Base-by-base conservation (phyloP, 1,140 invertebrate genomes). In the Dufourea novaeangliae region DNA sequence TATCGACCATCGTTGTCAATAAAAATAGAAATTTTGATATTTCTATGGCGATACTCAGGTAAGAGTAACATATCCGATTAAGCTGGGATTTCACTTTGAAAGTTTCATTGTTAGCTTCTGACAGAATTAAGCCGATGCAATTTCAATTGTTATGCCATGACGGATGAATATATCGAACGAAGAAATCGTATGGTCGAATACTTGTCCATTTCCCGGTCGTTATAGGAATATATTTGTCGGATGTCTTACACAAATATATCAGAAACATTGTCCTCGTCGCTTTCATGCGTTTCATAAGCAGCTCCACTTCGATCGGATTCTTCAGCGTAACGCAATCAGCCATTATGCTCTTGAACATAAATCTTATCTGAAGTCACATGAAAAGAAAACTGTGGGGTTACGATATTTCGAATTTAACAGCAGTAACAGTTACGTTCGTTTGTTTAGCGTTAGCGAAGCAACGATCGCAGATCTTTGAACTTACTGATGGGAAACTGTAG, bases 251-350 rank as follows among this genome's bases (percentile, higher is more conserved):
- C 0, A 34, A 0, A 12, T 17, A 71, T 20, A 46, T 25, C 0
- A 4, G 4, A 0, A 61, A 11, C 7, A 71, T 12, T 0, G 3
- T 14, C 11, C 29, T 14, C 0, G 44, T 20, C 2, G 0, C 1
- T 27, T 39, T 8, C 12, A 61, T 11, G 17, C 57, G 52, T 57
- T 57, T 69, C 22, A 39, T 27, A 5, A 70, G 10, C 32, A 80
- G 57, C 6, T 63, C 22, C 14, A 34, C 3, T n/a, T 80, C 73
- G 0, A 6, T 25, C 20, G 50, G 4, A 22, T 77, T 34, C 8
- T 70, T 6, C 22, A 70, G 22, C 0, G 1, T 12, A 3, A 12
- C 10, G 8, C 61, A 32, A 10, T 71, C 52, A 1, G 0, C 27
- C 12, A 3, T 14, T 27, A 80, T 27, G 10, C 0, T 0, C 0